Conservation (phyloP, 2,113 vertebrate species). For the Caretta caretta region DNA sequence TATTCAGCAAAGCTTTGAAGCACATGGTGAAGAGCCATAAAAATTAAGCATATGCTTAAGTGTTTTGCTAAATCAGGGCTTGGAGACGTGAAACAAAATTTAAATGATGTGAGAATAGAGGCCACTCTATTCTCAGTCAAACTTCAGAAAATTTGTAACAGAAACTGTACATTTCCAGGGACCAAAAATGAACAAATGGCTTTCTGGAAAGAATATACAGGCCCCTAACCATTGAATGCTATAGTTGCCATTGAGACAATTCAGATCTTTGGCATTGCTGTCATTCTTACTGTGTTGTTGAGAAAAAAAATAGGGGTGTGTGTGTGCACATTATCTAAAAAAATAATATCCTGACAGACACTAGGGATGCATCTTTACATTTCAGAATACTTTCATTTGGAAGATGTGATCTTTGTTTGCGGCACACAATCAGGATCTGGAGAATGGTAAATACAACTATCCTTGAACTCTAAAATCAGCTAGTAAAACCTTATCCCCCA, state of each 20-base stretch:
- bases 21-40: background rate
- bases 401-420: background rate
- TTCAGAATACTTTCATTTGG: background rate
- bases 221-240: background rate
- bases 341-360: fast-evolving
- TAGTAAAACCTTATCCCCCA: background rate
- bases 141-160: background rate
- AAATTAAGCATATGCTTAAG: background rate
- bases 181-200: background rate
- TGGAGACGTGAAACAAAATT: background rate
- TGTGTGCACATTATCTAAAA: background rate
- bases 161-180: background rate
- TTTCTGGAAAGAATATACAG: background rate
- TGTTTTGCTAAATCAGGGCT: background rate
- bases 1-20: background rate
- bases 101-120: background rate
- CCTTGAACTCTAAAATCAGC: background rate
- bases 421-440: background rate
- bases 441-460: background rate
- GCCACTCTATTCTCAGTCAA: background rate
- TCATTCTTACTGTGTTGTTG: background rate
- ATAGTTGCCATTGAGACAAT: background rate
- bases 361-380: background rate
- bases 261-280: background rate
- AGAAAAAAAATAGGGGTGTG: background rate